Base-by-base conservation (phyloP, 2,113 vertebrate genomes). In the Cochlearius cochlearius region DNA sequence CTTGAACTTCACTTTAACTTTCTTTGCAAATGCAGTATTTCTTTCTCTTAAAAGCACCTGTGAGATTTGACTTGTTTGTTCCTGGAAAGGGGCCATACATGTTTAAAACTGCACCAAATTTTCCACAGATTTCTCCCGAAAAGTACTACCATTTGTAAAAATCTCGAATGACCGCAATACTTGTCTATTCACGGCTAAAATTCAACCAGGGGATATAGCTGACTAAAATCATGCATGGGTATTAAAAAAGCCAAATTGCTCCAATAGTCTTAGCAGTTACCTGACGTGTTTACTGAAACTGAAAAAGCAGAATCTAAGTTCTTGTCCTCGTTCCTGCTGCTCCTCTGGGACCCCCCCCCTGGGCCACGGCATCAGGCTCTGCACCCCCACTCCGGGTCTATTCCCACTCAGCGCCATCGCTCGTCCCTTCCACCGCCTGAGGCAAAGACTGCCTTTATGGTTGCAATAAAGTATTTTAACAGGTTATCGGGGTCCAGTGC, bases 1-100 rank as follows among this genome's bases (percentile, higher is more conserved):
- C 63, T 71, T 77, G 1, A 74, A 52, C 32, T 75, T 80, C 18
- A 55, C 45, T 41, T 41, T 14, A 75, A 23, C 41, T 75, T 73
- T 47, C 50, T 66, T 60, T 68, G 56, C 2, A 2, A 86, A 72
- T 38, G 17, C 27, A 62, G 29, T 47, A 84, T 38, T 94, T 59
- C 39, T 38, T 82, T 91, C n/a, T 41, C 27, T 76, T 81, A 53
- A 91, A 91, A 82, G 27, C 68, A 91, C 88, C 64, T 60, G 36
- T 34, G 71, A 92, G 29, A 73, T 78, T 12, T 67, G 63, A 81
- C 63, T 59, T 67, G 19, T 27, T 60, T 41, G 12, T 14, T 83
- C 62, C 71, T 67, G 22, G 45, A 68, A 91, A 55, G 39, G 36
- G 43, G 41, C 30, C 53, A 60, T 9, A 43, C 18, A 10, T 18